phyloP scores from a whole-genome alignment of 2,888 invertebrate species.

The Belgica antarctica region DNA sequence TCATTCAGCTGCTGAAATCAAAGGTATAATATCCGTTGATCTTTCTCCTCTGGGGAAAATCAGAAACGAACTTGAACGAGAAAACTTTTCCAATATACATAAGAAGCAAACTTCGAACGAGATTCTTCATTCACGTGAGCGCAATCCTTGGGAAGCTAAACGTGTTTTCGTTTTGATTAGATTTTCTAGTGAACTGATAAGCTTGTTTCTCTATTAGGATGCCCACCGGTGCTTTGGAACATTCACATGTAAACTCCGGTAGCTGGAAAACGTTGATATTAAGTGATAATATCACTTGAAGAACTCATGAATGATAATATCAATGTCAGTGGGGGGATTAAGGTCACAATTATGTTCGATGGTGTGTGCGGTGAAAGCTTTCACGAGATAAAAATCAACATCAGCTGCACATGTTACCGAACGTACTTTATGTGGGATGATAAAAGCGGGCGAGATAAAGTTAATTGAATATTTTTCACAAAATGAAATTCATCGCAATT shows the following conservation, averaged over 20 bases:
- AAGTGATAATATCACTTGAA: background rate
- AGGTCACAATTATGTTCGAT: too few relatives aligned
- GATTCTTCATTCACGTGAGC: background rate
- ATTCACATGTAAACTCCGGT: background rate
- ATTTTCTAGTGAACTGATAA: background rate
- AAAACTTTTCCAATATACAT: background rate
- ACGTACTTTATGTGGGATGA: too few relatives aligned
- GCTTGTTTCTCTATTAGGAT: background rate
- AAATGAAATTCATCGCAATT: background rate
- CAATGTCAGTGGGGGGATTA: background rate
- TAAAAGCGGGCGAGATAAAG: too few relatives aligned
- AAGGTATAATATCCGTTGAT: background rate
- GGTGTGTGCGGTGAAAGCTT: background rate
- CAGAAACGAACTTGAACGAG: too few relatives aligned
- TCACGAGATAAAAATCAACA: background rate
- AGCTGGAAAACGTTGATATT: background rate
- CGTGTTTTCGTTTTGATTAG: background rate
- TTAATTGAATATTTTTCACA: too few relatives aligned
- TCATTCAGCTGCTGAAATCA: too few relatives aligned
- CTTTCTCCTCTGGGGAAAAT: background rate
- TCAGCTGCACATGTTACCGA: too few relatives aligned
- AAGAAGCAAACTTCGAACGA: background rate
- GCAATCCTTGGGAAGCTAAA: background rate
- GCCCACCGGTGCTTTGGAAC: background rate
- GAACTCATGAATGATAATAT: background rate